A percentile compares a stretch with the other conserved stretches of the same genome.
These are phyloP conservation scores for Menura novaehollandiae DNA, from an alignment of 2,113 vertebrate genomes.

Conservation along the genomic window DNA sequence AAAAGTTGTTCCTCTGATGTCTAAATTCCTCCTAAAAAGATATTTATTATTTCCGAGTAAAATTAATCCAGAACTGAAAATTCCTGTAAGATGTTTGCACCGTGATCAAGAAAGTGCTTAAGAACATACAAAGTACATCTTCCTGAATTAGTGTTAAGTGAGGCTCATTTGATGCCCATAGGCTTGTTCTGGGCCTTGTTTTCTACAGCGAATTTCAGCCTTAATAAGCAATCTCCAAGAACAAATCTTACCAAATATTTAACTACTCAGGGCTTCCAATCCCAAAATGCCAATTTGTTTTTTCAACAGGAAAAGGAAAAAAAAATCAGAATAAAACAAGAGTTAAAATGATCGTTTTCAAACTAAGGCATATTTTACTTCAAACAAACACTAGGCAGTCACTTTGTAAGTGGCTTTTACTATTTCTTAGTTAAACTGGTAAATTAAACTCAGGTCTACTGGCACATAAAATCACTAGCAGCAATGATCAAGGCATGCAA, in stretches of 20 bases:
- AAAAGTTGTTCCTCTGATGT: conserved; percentile 9
- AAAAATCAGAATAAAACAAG: neutral
- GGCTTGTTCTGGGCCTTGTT: neutral
- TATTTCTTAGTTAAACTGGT: conserved; percentile 77
- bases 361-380: conserved; percentile 70
- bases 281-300: conserved; percentile 63
- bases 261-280: conserved; percentile 83
- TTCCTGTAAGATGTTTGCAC: conserved; percentile 2
- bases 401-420: conserved; percentile 85
- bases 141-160: conserved; percentile 19
- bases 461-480: conserved; percentile 86
- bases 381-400: conserved; percentile 76
- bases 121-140: neutral
- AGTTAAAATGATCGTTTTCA: conserved; percentile 42
- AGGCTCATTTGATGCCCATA: conserved; percentile 17
- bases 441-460: conserved; percentile 84
- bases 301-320: conserved; percentile 33
- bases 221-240: conserved; percentile 54
- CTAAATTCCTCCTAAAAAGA: conserved; percentile 17
- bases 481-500: conserved; percentile 87
- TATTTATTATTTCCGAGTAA: conserved; percentile 38
- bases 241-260: conserved; percentile 73
- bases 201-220: conserved; percentile 7
- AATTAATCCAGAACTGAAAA: conserved; percentile 12
- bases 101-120: conserved; percentile 28